Percentiles rank a stretch among this genome's conserved stretches.
Evolutionary conservation across 2,888 invertebrate genomes (phyloP).

Genomic region (Amphipyra tragopoginis): DNA sequence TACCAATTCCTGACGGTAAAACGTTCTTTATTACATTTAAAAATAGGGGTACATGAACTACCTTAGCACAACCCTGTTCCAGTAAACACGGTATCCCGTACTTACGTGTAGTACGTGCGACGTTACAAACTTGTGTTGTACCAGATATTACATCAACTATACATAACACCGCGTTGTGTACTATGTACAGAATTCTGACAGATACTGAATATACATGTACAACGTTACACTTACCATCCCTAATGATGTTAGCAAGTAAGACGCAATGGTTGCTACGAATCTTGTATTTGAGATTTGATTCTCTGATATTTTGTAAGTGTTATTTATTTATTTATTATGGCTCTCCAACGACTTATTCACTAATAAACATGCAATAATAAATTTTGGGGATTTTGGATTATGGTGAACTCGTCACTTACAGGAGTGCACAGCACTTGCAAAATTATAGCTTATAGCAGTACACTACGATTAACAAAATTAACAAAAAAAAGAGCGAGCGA

Average conservation of each 20-base stretch:
- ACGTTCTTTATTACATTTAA: not conserved
- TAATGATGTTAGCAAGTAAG: constrained; percentile 31
- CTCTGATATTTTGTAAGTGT: too few relatives aligned
- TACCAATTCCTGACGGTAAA: too few relatives aligned
- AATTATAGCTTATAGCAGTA: too few relatives aligned
- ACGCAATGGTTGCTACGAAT: constrained; percentile 9
- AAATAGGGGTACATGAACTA: not conserved
- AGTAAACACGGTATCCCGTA: constrained; percentile 67
- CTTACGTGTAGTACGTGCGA: constrained; percentile 61
- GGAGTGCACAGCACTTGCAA: too few relatives aligned
- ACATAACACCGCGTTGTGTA: constrained; percentile 18
- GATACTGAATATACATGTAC: constrained; percentile 11
- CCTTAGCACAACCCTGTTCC: constrained; percentile 45
- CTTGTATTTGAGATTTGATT: too few relatives aligned
- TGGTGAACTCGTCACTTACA: too few relatives aligned
- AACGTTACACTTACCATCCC: constrained; percentile 16
- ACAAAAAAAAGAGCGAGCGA: too few relatives aligned
- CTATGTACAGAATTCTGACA: constrained; percentile 9
- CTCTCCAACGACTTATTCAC: too few relatives aligned
- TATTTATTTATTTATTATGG: too few relatives aligned
- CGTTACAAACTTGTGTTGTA: constrained; percentile 66
- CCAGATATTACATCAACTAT: constrained; percentile 54
- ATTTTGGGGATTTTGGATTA: too few relatives aligned
- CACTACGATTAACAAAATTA: too few relatives aligned
- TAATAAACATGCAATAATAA: too few relatives aligned